Base-by-base conservation (phyloP, 2,888 invertebrate genomes). In the Chymomyza fuscimana region DNA sequence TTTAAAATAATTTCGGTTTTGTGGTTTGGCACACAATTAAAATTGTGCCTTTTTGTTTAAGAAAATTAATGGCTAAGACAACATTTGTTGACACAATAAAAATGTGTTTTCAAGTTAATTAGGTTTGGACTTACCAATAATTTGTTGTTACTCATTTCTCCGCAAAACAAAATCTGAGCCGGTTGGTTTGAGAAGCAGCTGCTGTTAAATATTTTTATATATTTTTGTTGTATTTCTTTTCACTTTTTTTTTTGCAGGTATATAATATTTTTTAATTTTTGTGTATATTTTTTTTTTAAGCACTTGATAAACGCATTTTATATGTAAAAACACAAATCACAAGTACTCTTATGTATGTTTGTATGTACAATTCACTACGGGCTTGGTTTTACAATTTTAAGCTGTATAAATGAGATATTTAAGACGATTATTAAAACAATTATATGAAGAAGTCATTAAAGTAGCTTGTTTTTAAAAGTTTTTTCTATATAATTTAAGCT, bases 111-210 rank as follows among this genome's bases (percentile, higher is more conserved):
- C 1, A 54, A 2, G 10, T 19, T 54, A 54, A 54, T 61, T 46
- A 46, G 2, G 40, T 29, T 10, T 52, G 32, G 61, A 89, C 84
- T 90, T 82, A 90, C 90, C 90, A 90, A 79, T 77, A 88, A 86
- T 81, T 85, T 82, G 77, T 78, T 83, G 89, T 80, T 81, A 84
- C 85, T 86, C 90, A 90, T 90, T 86, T 90, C 91, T 91, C 82
- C 89, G 81, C 79, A 80, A 83, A 82, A 79, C 80, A 78, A 87
- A 81, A 73, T 65, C 56, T 70, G 65, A 69, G 65, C 69, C 77
- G 78, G 75, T 79, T 69, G 73, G 70, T 32, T 66, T 75, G 69
- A 67, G 74, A 70, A 73, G 63, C 58, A 32, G 16, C 60, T 72
- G 71, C 59, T 59, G 51, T 73, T 63, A 69, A 63, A 40, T 67